phyloP scores from a whole-genome alignment of 2,888 invertebrate genomes.

The Tiphia femorata region DNA sequence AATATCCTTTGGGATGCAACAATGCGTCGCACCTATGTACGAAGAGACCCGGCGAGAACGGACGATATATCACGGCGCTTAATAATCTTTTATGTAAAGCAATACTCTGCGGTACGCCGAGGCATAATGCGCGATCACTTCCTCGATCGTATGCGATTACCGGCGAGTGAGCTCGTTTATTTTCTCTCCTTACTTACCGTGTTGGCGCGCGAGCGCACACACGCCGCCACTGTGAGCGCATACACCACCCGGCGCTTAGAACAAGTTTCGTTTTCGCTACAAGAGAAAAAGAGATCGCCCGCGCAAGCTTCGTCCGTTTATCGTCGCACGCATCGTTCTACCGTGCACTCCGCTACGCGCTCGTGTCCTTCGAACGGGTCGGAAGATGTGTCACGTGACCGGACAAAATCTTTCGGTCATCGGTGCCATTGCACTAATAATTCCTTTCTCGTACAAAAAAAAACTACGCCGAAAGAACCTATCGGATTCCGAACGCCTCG shows the following conservation, averaged over 20 bases:
- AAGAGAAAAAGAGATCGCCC: conserved; percentile 28
- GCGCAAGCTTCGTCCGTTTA: no score
- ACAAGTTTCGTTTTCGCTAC: conserved; percentile 39
- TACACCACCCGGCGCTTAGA: conserved; percentile 5
- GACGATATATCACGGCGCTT: conserved; percentile 20
- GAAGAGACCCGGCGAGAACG: conserved; percentile 21
- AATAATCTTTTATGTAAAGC: conserved; percentile 42
- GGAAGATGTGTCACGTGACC: no score
- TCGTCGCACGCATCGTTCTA: no score
- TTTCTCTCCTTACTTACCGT: conserved; percentile 4
- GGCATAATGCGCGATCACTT: conserved; percentile 46
- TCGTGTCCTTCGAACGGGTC: no score
- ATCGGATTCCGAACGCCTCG: no score
- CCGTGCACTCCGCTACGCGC: no score
- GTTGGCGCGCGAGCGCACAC: neutral
- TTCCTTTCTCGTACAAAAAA: no score
- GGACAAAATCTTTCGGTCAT: no score
- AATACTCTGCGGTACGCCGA: conserved; percentile 37
- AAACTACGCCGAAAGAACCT: no score
- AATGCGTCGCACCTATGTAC: conserved; percentile 14
- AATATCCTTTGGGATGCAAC: no score
- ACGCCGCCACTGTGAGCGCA: no score
- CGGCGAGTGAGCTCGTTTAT: conserved; percentile 10
- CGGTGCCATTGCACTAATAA: no score
- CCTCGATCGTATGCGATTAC: conserved; percentile 50